Percentiles rank a stretch among this genome's conserved stretches.
phyloP scores from a whole-genome alignment of 1,140 invertebrate genomes.

The Drosophila azteca region DNA sequence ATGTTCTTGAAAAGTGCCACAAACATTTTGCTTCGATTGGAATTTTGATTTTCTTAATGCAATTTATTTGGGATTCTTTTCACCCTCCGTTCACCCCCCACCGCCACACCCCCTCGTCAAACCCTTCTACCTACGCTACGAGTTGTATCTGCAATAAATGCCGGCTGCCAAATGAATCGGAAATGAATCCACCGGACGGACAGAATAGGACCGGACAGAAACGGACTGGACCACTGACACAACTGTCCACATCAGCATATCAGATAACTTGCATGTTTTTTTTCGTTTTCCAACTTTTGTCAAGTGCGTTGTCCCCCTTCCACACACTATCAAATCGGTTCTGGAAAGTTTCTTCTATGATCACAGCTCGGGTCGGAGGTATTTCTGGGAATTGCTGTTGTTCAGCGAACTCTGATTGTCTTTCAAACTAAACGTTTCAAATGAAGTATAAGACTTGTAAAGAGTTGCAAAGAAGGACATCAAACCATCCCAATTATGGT shows the following conservation, averaged over 20 bases:
- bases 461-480: no score
- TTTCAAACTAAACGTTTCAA: no score
- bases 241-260: slow-evolving; percentile 37
- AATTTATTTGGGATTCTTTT: slow-evolving; percentile 32
- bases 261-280: slow-evolving; percentile 27
- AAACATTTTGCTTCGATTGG: not conserved
- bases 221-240: slow-evolving; percentile 6
- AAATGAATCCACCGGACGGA: slow-evolving; percentile 44
- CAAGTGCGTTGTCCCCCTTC: no score
- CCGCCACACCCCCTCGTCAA: not conserved
- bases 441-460: no score
- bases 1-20: not conserved
- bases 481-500: not conserved
- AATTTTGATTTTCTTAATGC: slow-evolving; percentile 6
- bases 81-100: not conserved
- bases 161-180: slow-evolving; percentile 47
- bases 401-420: no score
- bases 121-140: slow-evolving; percentile 22
- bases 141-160: slow-evolving; percentile 1
- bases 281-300: slow-evolving; percentile 2
- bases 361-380: no score
- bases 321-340: not conserved
- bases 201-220: not conserved
- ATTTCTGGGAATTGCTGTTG: no score
- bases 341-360: not conserved